A percentile compares a stretch with the other conserved stretches of the same genome.
Conservation (phyloP, 2,888 invertebrate genomes). For the Pyrocoelia pectoralis region DNA sequence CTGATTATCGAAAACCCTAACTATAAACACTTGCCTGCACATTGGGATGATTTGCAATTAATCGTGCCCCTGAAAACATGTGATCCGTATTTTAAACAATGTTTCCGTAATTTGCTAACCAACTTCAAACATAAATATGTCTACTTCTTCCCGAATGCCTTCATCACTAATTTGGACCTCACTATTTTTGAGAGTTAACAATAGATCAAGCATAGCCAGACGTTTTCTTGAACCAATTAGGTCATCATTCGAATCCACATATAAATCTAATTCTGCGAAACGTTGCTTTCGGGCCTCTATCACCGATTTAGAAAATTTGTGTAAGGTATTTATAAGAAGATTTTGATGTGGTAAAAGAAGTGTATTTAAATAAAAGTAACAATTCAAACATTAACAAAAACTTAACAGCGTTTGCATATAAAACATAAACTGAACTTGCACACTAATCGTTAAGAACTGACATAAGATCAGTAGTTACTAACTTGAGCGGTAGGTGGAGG, state of each 20-base stretch:
- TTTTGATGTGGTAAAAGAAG: no score
- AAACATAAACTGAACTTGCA: no score
- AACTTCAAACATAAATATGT: conserved; percentile 71
- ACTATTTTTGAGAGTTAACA: conserved; percentile 62
- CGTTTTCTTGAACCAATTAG: conserved; percentile 56
- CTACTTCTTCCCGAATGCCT: conserved; percentile 69
- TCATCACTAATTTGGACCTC: conserved; percentile 60
- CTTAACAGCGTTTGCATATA: no score
- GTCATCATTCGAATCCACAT: background rate
- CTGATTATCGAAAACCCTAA: background rate
- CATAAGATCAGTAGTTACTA: no score
- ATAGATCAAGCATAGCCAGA: conserved; percentile 65
- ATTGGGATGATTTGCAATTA: conserved; percentile 55
- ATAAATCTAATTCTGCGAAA: conserved; percentile 16
- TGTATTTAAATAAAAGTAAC: no score
- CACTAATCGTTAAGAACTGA: no score
- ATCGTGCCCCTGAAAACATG: conserved; percentile 68
- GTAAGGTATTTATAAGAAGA: conserved; percentile 37
- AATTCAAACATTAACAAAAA: no score
- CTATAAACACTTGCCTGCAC: conserved; percentile 54
- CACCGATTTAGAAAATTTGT: conserved; percentile 46
- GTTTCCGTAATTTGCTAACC: conserved; percentile 16
- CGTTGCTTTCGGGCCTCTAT: conserved; percentile 39
- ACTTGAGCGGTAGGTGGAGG: no score
- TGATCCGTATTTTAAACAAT: no score